Base-by-base conservation (phyloP, 2,888 invertebrate genomes). In the Volucella zonaria region DNA sequence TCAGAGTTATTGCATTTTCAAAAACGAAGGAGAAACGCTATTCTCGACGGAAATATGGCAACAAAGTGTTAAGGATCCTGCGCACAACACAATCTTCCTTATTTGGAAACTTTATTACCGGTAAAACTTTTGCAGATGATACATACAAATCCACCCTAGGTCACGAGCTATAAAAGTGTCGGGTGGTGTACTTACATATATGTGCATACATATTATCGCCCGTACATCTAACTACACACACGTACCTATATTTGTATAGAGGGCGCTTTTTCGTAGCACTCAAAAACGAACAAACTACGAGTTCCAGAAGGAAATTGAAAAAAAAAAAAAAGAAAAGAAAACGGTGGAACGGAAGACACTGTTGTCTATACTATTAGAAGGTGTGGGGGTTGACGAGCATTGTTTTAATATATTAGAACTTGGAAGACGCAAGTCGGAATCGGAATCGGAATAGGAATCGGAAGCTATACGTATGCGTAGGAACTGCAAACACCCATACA, bases 121-220 rank as follows among this genome's bases (percentile, higher is more conserved):
- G 85, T 76, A 68, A 58, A 76, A 56, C 54, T 42, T 76, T 66
- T 74, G 61, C 62, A 68, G 80, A 80, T 80, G 79, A 85, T 79
- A 79, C 31, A 31, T 31, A 31, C 31, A 31, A 31, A 31, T 61
- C 79, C 58, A 73, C 81, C 85, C 85, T 85, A 85, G 85, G 85
- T 85, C 85, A 85, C 76, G 76, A 85, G 85, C 81, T 81, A 73
- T 85, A 73, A 67, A 79, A 83, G 83, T 83, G 83, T 79, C 83
- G 79, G 67, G 68, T 76, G 14, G 40, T 14, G 23, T 14, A 23
- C 49, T n/a, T 64, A 45, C 15, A 70, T 49, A 70, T 49, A 52
- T 18, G 18, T 18, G 68, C 10, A 23, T 23, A 74, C 10, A 23
- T 23, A 6, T 31, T 31, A 3, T 31, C 51, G 23, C 45, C n/a